A percentile compares a stretch with the other conserved stretches of the same genome.
These are phyloP conservation scores for Calyptommatus sinebrachiatus DNA, from an alignment of 2,113 vertebrate species.

Conservation along the genomic window DNA sequence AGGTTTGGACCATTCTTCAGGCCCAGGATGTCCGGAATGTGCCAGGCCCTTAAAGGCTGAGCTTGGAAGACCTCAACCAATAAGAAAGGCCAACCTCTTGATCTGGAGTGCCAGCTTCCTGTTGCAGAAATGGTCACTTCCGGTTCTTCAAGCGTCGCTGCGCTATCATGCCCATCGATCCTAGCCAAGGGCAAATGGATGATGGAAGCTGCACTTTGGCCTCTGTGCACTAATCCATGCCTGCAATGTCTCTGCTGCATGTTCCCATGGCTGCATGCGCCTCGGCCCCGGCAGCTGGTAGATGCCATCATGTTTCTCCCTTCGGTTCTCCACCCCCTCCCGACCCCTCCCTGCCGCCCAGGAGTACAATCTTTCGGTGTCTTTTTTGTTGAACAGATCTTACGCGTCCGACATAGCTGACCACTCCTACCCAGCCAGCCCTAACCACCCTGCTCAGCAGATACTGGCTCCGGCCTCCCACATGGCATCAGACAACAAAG, in stretches of 20 bases:
- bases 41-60: too few species aligned
- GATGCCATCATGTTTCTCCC: slow-evolving; percentile 3
- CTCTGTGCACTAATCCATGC: neutral
- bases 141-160: too few species aligned
- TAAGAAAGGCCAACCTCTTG: neutral
- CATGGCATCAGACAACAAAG: slow-evolving; percentile 74
- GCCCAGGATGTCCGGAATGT: too few species aligned
- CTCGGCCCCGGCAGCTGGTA: slow-evolving; percentile 1
- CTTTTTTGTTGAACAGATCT: slow-evolving; percentile 68
- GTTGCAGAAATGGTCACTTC: too few species aligned
- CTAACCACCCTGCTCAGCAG: slow-evolving; percentile 81
- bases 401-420: slow-evolving; percentile 79
- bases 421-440: slow-evolving; percentile 83
- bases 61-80: neutral
- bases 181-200: too few species aligned
- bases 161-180: too few species aligned
- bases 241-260: neutral
- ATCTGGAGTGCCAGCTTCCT: neutral
- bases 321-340: neutral
- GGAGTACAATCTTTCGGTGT: neutral
- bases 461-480: slow-evolving; percentile 69
- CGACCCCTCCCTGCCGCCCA: neutral
- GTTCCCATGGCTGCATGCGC: neutral
- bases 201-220: too few species aligned
- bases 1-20: too few species aligned